phyloP scores from a whole-genome alignment of 2,113 vertebrate genomes.

The Oplegnathus fasciatus region DNA sequence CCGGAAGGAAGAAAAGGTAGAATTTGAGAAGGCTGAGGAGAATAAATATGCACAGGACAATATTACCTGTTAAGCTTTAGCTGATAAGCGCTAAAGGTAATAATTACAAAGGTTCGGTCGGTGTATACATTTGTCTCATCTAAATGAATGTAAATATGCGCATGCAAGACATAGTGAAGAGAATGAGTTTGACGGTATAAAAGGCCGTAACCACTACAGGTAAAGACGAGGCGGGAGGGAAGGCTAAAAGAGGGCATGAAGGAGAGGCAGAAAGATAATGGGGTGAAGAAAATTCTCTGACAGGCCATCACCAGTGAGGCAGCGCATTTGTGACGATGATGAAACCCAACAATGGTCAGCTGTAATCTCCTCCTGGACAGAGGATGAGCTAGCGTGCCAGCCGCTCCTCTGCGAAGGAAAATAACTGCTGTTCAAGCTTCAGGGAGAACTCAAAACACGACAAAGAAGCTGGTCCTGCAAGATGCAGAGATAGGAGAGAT shows the following conservation, averaged over 20 bases:
- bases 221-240: constrained; percentile 11
- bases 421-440: constrained; percentile 37
- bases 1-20: not conserved
- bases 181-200: constrained; percentile 48
- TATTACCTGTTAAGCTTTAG: constrained; percentile 18
- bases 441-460: constrained; percentile 50
- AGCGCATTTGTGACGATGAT: constrained; percentile 57
- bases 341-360: constrained; percentile 72
- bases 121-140: constrained; percentile 37
- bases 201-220: constrained; percentile 19
- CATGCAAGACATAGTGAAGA: constrained; percentile 6
- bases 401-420: constrained; percentile 22
- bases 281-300: constrained; percentile 53
- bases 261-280: constrained; percentile 50
- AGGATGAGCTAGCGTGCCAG: constrained; percentile 29
- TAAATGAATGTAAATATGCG: constrained; percentile 37
- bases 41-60: constrained; percentile 26
- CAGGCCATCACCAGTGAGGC: constrained; percentile 52
- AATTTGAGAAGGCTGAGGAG: not conserved
- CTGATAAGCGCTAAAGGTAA: constrained; percentile 34
- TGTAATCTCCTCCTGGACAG: constrained; percentile 63
- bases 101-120: not conserved
- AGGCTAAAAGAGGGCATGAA: constrained; percentile 36
- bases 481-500: constrained; percentile 46
- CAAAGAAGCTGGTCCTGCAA: constrained; percentile 52